These are phyloP conservation scores for Merodon equestris DNA, from an alignment of 2,888 invertebrate species.

Conservation along the genomic window DNA sequence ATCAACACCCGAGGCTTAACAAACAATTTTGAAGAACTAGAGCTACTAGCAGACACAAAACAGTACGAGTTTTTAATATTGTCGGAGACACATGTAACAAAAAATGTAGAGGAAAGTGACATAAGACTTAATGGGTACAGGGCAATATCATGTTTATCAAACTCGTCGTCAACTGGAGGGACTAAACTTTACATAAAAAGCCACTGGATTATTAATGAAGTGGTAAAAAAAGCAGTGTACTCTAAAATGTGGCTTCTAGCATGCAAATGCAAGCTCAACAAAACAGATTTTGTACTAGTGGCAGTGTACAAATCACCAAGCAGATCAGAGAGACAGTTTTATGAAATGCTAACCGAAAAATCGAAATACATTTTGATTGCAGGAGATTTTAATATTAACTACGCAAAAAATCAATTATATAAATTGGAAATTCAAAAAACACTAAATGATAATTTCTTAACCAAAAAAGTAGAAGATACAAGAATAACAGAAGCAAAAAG, in stretches of 20 bases:
- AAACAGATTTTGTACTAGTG: background rate
- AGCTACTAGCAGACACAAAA: background rate
- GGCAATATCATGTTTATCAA: slow-evolving; percentile 14
- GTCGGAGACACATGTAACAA: slow-evolving; percentile 22
- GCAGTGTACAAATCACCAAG: slow-evolving; percentile 37
- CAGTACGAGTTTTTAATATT: slow-evolving; percentile 11
- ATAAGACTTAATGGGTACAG: slow-evolving; percentile 13
- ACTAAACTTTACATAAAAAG: slow-evolving; percentile 1
- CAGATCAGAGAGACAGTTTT: slow-evolving; percentile 33
- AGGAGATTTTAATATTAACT: background rate
- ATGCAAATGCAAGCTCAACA: background rate
- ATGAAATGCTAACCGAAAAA: slow-evolving; percentile 19
- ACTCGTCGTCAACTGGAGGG: slow-evolving; percentile 36
- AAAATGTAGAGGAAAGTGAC: slow-evolving; percentile 15
- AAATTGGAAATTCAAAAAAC: slow-evolving; percentile 22
- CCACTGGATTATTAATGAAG: no score
- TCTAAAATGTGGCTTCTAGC: background rate
- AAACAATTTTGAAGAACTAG: slow-evolving; percentile 24
- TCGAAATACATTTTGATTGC: slow-evolving; percentile 9
- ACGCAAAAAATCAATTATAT: background rate
- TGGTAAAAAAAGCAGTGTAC: no score
- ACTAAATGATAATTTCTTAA: slow-evolving; percentile 18
- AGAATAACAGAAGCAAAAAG: slow-evolving; percentile 22
- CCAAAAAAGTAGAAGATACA: slow-evolving; percentile 13
- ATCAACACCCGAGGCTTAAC: slow-evolving; percentile 20